Evolutionary conservation across 2,797 vertebrate genomes (phyloP).

Genomic region (Poecilia picta): DNA sequence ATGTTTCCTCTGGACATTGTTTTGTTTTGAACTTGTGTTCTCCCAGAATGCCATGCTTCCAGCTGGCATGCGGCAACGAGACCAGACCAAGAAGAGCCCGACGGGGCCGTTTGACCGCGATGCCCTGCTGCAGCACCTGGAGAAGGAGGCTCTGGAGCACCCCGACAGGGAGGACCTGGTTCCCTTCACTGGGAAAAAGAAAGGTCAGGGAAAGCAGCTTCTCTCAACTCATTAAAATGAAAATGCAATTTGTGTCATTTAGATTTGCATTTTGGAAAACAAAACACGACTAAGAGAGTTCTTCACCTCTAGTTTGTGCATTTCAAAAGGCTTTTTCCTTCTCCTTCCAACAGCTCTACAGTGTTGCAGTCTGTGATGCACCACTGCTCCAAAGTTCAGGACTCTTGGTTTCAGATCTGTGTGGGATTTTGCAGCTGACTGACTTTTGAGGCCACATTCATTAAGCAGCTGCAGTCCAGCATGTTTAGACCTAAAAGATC

Average conservation of each 20-base stretch:
- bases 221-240: neutral
- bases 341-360: neutral
- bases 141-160: constrained; percentile 89
- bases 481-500: constrained; percentile 3
- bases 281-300: neutral
- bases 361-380: neutral
- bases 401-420: constrained; percentile 22
- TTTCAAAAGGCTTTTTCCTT: neutral
- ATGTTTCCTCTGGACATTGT: too few relatives aligned
- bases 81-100: constrained; percentile 93
- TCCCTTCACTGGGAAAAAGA: constrained; percentile 95
- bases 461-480: constrained; percentile 7
- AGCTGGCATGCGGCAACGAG: constrained; percentile 89
- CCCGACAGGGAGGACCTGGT: constrained; percentile 90
- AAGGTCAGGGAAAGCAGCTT: constrained; percentile 75
- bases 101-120: constrained; percentile 89
- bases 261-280: neutral
- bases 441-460: constrained; percentile 38
- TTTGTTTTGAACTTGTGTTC: neutral
- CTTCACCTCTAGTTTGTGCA: neutral
- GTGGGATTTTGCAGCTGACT: constrained; percentile 35
- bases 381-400: constrained; percentile 26
- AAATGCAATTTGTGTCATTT: neutral
- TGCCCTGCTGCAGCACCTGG: constrained; percentile 89
- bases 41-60: constrained; percentile 93